These are phyloP conservation scores for Escarpia spicata DNA, from an alignment of 2,888 invertebrate genomes.

Conservation along the genomic window DNA sequence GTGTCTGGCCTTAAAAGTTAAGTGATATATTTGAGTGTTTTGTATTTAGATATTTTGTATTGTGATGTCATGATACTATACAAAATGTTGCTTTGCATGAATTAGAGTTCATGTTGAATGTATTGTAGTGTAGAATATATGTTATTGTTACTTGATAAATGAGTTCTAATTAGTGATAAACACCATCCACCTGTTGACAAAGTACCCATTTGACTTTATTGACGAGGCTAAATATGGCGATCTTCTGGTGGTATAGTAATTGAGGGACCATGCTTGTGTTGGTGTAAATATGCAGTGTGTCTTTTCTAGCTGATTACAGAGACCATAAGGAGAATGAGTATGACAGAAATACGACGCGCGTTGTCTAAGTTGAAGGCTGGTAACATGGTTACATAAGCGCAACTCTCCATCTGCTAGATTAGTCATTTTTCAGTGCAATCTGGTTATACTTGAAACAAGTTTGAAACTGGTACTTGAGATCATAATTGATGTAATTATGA, in stretches of 20 bases:
- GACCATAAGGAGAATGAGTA: neutral
- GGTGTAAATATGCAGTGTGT: slow-evolving; percentile 4
- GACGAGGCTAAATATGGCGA: neutral
- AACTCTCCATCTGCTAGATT: neutral
- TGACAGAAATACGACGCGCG: neutral
- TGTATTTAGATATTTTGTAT: neutral
- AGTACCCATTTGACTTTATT: neutral
- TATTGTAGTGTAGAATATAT: neutral
- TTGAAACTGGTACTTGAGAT: neutral
- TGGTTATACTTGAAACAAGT: neutral
- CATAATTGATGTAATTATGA: neutral
- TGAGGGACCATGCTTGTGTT: neutral
- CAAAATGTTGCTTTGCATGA: slow-evolving; percentile 7
- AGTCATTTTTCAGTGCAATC: neutral
- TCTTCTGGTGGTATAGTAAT: neutral
- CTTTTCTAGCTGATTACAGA: slow-evolving; percentile 6
- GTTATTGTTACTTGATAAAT: neutral
- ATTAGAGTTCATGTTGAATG: neutral
- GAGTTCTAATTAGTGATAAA: neutral
- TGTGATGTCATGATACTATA: neutral
- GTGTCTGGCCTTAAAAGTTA: too few species aligned
- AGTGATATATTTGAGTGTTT: neutral
- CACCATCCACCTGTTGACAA: neutral
- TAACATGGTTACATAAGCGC: neutral
- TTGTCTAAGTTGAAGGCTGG: slow-evolving; percentile 4